Conservation (phyloP, 2,113 vertebrate genomes). For the Cryptotis parvus region DNA sequence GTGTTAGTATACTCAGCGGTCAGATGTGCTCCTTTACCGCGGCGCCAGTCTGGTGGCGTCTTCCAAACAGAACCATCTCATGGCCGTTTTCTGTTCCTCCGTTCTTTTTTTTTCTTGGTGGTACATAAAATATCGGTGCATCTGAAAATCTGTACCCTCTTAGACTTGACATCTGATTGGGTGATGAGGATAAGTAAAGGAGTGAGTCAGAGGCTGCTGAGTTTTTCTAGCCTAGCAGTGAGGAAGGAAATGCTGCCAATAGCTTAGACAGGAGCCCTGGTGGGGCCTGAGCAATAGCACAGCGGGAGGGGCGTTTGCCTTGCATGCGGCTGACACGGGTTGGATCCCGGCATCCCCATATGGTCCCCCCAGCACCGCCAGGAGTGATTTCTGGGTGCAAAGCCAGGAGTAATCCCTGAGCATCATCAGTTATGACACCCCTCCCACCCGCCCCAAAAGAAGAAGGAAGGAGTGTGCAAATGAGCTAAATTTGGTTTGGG, state of each 20-base stretch:
- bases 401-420: no score
- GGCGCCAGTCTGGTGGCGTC: not conserved
- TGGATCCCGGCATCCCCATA: no score
- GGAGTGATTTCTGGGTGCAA: no score
- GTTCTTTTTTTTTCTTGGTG: conserved; percentile 4
- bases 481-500: not conserved
- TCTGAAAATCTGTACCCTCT: conserved; percentile 22
- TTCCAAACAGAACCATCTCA: not conserved
- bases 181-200: not conserved
- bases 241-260: not conserved
- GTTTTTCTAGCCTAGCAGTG: not conserved
- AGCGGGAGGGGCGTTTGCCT: no score
- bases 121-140: conserved; percentile 22
- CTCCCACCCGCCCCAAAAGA: no score
- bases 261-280: no score
- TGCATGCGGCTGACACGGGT: no score
- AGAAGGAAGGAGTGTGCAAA: not conserved
- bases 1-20: no score
- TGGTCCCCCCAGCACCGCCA: no score
- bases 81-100: not conserved
- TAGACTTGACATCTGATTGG: not conserved
- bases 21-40: no score
- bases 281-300: no score
- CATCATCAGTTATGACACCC: no score
- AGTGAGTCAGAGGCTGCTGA: not conserved